These are phyloP conservation scores for Chelmon rostratus DNA, from an alignment of 2,797 vertebrate species.

Conservation along the genomic window DNA sequence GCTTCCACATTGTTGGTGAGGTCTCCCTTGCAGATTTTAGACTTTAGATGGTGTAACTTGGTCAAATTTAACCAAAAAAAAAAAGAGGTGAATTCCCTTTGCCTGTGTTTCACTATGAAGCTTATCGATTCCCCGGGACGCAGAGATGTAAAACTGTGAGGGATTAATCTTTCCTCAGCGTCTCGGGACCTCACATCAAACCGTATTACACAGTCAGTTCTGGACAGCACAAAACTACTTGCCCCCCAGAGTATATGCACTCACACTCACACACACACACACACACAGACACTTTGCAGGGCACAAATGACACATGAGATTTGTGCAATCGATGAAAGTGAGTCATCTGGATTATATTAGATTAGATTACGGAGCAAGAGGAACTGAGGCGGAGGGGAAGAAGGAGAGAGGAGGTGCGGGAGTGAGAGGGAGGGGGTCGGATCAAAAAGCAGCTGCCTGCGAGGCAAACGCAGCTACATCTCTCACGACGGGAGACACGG, in stretches of 20 bases:
- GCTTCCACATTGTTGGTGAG: neutral
- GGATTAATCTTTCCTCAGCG: conserved; percentile 58
- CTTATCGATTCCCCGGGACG: conserved; percentile 51
- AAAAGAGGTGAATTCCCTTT: conserved; percentile 17
- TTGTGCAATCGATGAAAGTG: conserved; percentile 64
- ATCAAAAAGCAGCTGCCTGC: conserved; percentile 32
- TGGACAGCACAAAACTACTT: conserved; percentile 32
- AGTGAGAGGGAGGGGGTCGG: neutral
- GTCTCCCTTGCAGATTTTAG: conserved; percentile 2
- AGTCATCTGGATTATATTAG: conserved; percentile 63
- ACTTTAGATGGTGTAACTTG: conserved; percentile 26
- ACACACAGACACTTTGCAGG: conserved; percentile 18
- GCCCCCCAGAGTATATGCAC: conserved; percentile 12
- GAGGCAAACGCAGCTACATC: conserved; percentile 34
- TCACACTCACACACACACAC: neutral
- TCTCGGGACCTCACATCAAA: conserved; percentile 61
- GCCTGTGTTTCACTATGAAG: conserved; percentile 30
- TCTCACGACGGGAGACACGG: conserved; percentile 17
- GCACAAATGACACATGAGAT: conserved; percentile 52
- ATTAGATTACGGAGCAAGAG: conserved; percentile 57
- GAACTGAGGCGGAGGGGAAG: conserved; percentile 20
- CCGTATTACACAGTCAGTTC: conserved; percentile 38
- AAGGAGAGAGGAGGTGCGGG: neutral
- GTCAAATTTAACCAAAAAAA: conserved; percentile 41
- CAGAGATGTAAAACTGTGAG: conserved; percentile 51